Evolutionary conservation across 2,888 invertebrate species (phyloP), one percentile per base, ranked within the genome.

Genomic region (Sclerodermus sp.): DNA sequence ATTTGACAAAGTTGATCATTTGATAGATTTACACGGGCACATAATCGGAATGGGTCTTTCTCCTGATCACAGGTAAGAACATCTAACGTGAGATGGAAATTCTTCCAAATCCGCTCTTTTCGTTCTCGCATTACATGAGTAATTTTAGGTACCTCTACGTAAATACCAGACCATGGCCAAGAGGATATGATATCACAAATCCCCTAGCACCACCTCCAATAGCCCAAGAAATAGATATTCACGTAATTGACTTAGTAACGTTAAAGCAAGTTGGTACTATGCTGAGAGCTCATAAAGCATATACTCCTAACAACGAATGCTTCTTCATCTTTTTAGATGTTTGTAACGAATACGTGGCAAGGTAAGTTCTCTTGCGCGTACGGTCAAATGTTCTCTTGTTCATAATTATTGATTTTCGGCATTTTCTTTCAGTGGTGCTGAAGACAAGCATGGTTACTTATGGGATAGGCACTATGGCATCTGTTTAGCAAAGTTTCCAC

Each of bases 271-370:
- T 91, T 3, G 91, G 91, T 3, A 88, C 85, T 49, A 89, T 91
- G 87, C 75, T 90, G 23, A 81, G 89, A 51, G 84, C 90, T 1
- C 91, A 91, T 74, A 88, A 88, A 72, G 91, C 90, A 0, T 93
- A 89, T 72, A 91, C 91, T 1, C 87, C 90, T 1, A 90, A 90
- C 70, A 89, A 89, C 48, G 90, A 91, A 70, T 92, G 91, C 66
- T 92, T 91, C 74, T 91, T 91, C 70, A 91, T 92, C 68, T 93
- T 92, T 76, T 80, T 92, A 40, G 91, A 92, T 74, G 91, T 91
- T 4, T 88, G 87, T 66, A 84, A 90, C 60, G 86, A 90, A 71
- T 92, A 90, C 76, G 89, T 93, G 9, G 91, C 91, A 36, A 91
- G 90, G 90, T 89, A 79, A 78, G 64, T 49, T 37, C 44, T 12